These are phyloP conservation scores for Festucalex cinctus DNA, from an alignment of 2,113 vertebrate genomes.

Conservation along the genomic window DNA sequence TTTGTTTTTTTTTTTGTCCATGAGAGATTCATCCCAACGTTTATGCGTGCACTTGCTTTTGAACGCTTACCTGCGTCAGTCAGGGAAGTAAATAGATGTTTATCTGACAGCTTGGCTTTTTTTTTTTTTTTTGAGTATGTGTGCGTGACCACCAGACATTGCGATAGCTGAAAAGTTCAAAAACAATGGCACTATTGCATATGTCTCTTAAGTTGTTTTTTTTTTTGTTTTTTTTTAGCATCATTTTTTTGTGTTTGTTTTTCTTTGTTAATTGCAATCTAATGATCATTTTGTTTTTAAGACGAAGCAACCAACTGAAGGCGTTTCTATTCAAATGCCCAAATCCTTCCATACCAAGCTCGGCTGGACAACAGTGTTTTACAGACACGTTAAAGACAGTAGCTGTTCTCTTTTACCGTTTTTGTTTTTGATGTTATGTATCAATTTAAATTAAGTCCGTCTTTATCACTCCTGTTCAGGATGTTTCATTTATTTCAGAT, in stretches of 20 bases:
- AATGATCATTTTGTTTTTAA: conserved; percentile 68
- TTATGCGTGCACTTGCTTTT: conserved; percentile 41
- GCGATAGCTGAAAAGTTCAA: conserved; percentile 76
- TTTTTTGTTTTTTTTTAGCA: conserved; percentile 69
- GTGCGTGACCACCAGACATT: conserved; percentile 46
- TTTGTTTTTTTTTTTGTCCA: conserved; percentile 38
- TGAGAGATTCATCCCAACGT: conserved; percentile 55
- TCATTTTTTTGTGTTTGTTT: conserved; percentile 67
- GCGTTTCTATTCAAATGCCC: conserved; percentile 74
- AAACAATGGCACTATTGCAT: conserved; percentile 98
- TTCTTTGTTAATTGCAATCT: conserved; percentile 71
- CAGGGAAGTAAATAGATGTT: conserved; percentile 64
- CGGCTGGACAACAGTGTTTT: conserved; percentile 78
- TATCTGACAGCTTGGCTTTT: conserved; percentile 50
- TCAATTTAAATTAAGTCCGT: conserved; percentile 79
- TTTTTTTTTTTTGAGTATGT: conserved; percentile 28
- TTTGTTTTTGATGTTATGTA: conserved; percentile 64
- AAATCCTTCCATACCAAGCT: conserved; percentile 75
- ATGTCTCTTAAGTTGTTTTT: conserved; percentile 69
- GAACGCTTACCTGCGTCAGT: conserved; percentile 60
- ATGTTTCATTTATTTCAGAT: conserved; percentile 75
- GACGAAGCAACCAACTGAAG: conserved; percentile 74
- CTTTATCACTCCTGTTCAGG: conserved; percentile 80
- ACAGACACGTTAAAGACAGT: conserved; percentile 77
- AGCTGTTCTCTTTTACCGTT: conserved; percentile 69